Conservation (phyloP, 2,113 vertebrate species). For the Trinectes maculatus region DNA sequence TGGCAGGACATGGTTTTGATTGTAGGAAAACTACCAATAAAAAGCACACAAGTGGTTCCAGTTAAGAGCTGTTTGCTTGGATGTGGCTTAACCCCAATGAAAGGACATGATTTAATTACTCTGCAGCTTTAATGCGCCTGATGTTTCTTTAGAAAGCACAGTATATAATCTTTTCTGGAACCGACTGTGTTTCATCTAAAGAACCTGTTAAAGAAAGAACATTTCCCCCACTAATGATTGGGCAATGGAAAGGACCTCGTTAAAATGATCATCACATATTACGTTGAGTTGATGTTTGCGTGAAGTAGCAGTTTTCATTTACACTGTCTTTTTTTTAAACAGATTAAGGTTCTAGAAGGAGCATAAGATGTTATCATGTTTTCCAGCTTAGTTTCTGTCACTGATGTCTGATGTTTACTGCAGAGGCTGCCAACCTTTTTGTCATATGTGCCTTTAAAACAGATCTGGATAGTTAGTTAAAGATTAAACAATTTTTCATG, state of each 20-base stretch:
- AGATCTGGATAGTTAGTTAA: not conserved
- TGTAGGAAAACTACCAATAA: slow-evolving; percentile 80
- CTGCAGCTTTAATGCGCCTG: slow-evolving; percentile 80
- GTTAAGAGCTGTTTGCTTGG: slow-evolving; percentile 78
- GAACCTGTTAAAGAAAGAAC: slow-evolving; percentile 50
- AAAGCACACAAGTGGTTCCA: slow-evolving; percentile 82
- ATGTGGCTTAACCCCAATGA: slow-evolving; percentile 83
- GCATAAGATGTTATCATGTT: not conserved
- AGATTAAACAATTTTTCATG: too few species aligned
- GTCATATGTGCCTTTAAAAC: not conserved
- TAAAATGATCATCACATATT: slow-evolving; percentile 25
- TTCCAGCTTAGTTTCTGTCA: not conserved
- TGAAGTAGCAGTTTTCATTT: slow-evolving; percentile 4
- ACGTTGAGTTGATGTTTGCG: slow-evolving; percentile 7
- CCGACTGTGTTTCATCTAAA: slow-evolving; percentile 75
- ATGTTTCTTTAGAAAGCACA: slow-evolving; percentile 81
- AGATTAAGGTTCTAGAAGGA: not conserved
- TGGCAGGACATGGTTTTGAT: slow-evolving; percentile 73
- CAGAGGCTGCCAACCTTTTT: not conserved
- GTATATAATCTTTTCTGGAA: slow-evolving; percentile 77
- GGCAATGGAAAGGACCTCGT: slow-evolving; percentile 41
- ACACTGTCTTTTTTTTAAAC: not conserved
- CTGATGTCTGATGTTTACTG: not conserved
- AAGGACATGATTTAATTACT: slow-evolving; percentile 85
- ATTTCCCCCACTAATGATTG: slow-evolving; percentile 44